Base-by-base conservation (phyloP, 1,140 invertebrate genomes). In the Macrostomum lignano region DNA sequence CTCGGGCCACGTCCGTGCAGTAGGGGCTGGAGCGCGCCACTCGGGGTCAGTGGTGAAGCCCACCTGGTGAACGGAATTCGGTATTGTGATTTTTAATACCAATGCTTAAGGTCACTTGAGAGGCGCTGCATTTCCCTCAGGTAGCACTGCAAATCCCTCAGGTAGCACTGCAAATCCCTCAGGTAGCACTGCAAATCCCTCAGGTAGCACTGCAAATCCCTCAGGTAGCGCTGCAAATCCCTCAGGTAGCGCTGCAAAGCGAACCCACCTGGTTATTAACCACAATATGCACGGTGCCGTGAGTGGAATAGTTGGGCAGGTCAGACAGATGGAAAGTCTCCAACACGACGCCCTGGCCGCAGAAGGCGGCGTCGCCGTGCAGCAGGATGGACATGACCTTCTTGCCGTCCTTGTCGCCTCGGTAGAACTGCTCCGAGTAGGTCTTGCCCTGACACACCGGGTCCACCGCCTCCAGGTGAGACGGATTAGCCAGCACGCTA, bases 301-400 rank as follows among this genome's bases (percentile, higher is more conserved):
- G 77, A 7, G 88, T 94, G 9, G 86, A 93, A 56, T 96, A 98
- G 46, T 77, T 75, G 21, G 84, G 84, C 38, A 98, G 64, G 56
- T 96, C 84, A 24, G 79, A 82, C 58, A 98, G 68, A 59, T 94
- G 84, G 67, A 98, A 86, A 1, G 86, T 94, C 61, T 98, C 91
- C 54, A 84, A 94, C n/a, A 96, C 88, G 25, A 67, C 62, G 38
- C 88, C 91, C 65, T 98, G 88, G 17, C 91, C 91, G 47, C 76
- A 72, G 64, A 96, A 98, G 23, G 91, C 86, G 31, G 88, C 88
- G 64, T 98, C 91, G 40, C 91, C 91, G 55, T 98, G 91, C 19
- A 98, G 65, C 25, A 96, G 60, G 21, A 64, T 52, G 33, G 47
- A 34, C 37, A 36, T 36, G 2, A 35, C 34, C 17, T 36, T 20